Base-by-base conservation (phyloP, 2,113 vertebrate species). In the Paedocypris sp. region DNA sequence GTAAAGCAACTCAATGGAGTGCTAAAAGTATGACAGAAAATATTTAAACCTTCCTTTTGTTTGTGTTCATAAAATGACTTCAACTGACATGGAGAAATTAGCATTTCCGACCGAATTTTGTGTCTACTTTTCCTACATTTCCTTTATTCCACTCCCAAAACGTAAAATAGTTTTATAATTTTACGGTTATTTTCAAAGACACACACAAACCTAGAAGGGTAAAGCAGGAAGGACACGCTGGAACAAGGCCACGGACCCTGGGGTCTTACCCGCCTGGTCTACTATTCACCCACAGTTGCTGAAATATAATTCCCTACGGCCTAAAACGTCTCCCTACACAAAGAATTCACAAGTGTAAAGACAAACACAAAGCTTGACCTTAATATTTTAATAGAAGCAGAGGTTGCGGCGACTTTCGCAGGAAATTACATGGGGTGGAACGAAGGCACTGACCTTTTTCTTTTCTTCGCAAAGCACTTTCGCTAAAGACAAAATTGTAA, bases 221-320 rank as follows among this genome's bases (percentile, higher is more conserved):
- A n/a, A n/a, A n/a, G n/a, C n/a, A n/a, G n/a, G 63, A 51, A 5
- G 47, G 71, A 75, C 79, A 82, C 73, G 13, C 41, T 77, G 76
- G 77, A 80, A 68, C 53, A 72, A 66, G 50, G 68, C 60, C 26
- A 43, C 12, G 63, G 73, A 80, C 79, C 83, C 81, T 79, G 72
- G 78, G 80, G 81, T 80, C 77, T 75, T 73, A 66, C 80, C 75
- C 80, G 82, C 84, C 80, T 84, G 82, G 79, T 73, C 80, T 70
- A 73, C 79, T 83, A 78, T 85, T 85, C 82, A 79, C 83, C 39
- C 10, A 41, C 22, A n/a, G 82, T 82, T 71, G 79, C 79, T 76
- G 81, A 74, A 75, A 71, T 77, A 77, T 75, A 81, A 81, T 76
- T 59, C 75, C 79, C 80, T 67, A 50, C 38, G 73, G 83, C 77